These are phyloP conservation scores for Aegithalos caudatus DNA, from an alignment of 2,113 vertebrate genomes.

Conservation along the genomic window DNA sequence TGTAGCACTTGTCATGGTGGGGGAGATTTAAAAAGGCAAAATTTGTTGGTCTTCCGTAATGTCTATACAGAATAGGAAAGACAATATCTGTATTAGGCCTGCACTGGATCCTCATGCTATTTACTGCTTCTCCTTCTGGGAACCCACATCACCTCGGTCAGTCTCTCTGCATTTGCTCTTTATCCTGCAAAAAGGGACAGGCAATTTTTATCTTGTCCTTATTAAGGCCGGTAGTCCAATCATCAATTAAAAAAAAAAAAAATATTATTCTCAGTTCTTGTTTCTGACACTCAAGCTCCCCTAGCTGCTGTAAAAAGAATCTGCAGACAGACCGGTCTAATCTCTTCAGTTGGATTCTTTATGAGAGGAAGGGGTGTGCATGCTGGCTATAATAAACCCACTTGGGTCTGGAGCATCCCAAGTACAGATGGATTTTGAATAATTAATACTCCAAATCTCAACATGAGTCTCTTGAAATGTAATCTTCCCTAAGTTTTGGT, in stretches of 20 bases:
- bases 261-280: neutral
- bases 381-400: neutral
- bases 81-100: neutral
- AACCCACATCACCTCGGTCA: neutral
- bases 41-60: neutral
- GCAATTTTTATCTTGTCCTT: neutral
- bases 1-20: neutral
- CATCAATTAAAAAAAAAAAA: too few species aligned
- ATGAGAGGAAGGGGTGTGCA: neutral
- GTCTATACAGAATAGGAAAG: neutral
- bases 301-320: neutral
- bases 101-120: neutral
- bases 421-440: conserved; percentile 8
- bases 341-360: neutral
- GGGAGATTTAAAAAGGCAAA: neutral
- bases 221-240: neutral
- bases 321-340: neutral
- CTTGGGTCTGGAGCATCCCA: neutral
- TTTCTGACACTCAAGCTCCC: neutral
- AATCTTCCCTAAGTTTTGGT: neutral
- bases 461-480: neutral
- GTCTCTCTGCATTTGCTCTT: neutral
- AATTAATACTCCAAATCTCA: neutral
- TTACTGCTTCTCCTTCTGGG: neutral
- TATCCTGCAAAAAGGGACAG: neutral